Base-by-base conservation (phyloP, 92 coral and sea anemone genomes). In the Plumapathes pennacea region DNA sequence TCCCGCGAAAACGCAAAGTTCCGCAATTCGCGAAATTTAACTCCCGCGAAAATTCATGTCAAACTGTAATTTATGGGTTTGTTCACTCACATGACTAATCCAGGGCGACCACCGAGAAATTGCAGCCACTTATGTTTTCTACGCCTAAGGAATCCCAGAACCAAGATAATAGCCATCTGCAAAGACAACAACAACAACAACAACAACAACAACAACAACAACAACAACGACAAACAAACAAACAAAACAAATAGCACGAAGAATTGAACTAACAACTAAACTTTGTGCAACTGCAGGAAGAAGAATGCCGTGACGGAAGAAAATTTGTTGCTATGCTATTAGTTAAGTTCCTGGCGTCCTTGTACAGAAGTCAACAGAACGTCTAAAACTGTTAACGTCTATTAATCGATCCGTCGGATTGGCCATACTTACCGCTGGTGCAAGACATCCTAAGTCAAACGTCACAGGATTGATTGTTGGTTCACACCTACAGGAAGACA, bases 161-260 rank as follows among this genome's bases (percentile, higher is more conserved):
- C 15, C 46, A 46, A 23, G 15, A 62, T 47, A n/a, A 62, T 62
- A 25, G 33, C 56, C 14, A 62, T 34, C 69, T 62, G 57, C 1
- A 2, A 45, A n/a, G 11, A 46, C n/a, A n/a, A n/a, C n/a, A 2
- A 0, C 10, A 25, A 4, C 21, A 20, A n/a, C 12, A 10, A 15
- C 6, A 0, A 0, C 4, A 5, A 3, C n/a, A n/a, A n/a, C n/a
- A n/a, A n/a, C n/a, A n/a, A n/a, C n/a, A n/a, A n/a, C n/a, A n/a
- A n/a, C n/a, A n/a, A n/a, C n/a, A n/a, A n/a, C n/a, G n/a, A 13
- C 22, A 20, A 4, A 56, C 36, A 13, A 7, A 15, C 13, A 11
- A 8, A 15, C 29, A 13, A 10, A 32, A 19, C 7, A 36, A 13
- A 11, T 17, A 13, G 2, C 13, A 32, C 1, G 0, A 0, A 2